These are phyloP conservation scores for Onthophagus taurus DNA, from an alignment of 1,140 invertebrate genomes.

Conservation along the genomic window DNA sequence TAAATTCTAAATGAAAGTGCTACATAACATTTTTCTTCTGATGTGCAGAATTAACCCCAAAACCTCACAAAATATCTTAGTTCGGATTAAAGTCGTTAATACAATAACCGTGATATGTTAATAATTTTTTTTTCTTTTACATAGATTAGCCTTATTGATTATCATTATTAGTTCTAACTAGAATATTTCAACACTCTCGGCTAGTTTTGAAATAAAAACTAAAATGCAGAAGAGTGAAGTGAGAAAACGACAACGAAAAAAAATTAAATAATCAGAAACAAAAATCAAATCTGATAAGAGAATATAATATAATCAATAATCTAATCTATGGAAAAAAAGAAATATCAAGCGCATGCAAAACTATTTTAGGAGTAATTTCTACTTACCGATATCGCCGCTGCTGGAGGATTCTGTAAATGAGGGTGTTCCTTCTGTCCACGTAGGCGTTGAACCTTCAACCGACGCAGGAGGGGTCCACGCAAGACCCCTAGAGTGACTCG, in stretches of 20 bases:
- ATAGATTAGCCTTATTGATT: conserved; percentile 26
- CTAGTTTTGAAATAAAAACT: conserved; percentile 9
- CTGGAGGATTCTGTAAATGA: conserved; percentile 94
- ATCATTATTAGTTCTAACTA: too few species aligned
- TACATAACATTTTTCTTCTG: too few species aligned
- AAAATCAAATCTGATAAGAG: conserved; percentile 15
- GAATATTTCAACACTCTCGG: conserved; percentile 22
- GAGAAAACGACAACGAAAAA: conserved; percentile 3
- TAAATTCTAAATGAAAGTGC: too few species aligned
- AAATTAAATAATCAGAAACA: conserved; percentile 13
- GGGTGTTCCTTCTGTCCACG: conserved; percentile 95
- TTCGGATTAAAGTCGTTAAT: not conserved
- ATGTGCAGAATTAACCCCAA: too few species aligned
- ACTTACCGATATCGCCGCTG: conserved; percentile 79
- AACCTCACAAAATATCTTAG: too few species aligned
- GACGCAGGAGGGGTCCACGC: conserved; percentile 82
- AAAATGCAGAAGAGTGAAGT: too few species aligned
- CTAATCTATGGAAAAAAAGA: conserved; percentile 20
- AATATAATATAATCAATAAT: conserved; percentile 24
- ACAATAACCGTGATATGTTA: not conserved
- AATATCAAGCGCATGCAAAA: conserved; percentile 4
- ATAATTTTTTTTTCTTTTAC: too few species aligned
- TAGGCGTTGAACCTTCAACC: conserved; percentile 88
- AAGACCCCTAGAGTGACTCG: conserved; percentile 35
- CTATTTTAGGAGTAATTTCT: conserved; percentile 3